phyloP scores from a whole-genome alignment of 2,888 invertebrate species.

The Mythimna albipuncta region DNA sequence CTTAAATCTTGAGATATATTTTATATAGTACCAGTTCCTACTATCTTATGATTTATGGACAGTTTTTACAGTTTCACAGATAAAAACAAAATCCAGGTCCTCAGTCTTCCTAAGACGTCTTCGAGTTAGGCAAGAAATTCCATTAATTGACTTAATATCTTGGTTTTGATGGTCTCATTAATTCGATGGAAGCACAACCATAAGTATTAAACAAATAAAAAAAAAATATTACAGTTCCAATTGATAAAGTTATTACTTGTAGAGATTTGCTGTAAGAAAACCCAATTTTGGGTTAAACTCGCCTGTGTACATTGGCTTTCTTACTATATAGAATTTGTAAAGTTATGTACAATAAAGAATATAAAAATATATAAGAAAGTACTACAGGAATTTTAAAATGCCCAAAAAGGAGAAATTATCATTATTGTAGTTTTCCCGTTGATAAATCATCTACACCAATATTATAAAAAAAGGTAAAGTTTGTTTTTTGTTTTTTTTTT shows the following conservation, averaged over 20 bases:
- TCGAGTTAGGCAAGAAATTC: background rate
- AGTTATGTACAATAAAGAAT: too few relatives aligned
- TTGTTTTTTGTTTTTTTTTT: too few relatives aligned
- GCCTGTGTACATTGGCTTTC: too few relatives aligned
- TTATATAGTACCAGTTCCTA: slow-evolving; percentile 1
- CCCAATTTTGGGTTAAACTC: too few relatives aligned
- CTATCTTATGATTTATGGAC: background rate
- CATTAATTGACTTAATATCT: background rate
- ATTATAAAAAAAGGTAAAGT: too few relatives aligned
- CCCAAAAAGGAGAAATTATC: too few relatives aligned
- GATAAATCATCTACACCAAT: background rate
- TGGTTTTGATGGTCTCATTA: background rate
- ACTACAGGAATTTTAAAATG: background rate
- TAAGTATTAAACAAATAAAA: too few relatives aligned
- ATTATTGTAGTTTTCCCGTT: background rate
- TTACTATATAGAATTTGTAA: too few relatives aligned
- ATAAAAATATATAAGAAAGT: too few relatives aligned
- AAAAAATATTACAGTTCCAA: background rate
- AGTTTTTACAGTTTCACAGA: background rate
- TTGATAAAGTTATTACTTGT: background rate
- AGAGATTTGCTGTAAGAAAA: too few relatives aligned
- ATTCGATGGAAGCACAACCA: too few relatives aligned
- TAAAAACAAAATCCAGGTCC: background rate
- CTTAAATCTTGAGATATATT: slow-evolving; percentile 37
- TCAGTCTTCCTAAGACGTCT: background rate